phyloP scores from a whole-genome alignment of 92 coral and sea anemone genomes.

The Zoanthus gigantus region DNA sequence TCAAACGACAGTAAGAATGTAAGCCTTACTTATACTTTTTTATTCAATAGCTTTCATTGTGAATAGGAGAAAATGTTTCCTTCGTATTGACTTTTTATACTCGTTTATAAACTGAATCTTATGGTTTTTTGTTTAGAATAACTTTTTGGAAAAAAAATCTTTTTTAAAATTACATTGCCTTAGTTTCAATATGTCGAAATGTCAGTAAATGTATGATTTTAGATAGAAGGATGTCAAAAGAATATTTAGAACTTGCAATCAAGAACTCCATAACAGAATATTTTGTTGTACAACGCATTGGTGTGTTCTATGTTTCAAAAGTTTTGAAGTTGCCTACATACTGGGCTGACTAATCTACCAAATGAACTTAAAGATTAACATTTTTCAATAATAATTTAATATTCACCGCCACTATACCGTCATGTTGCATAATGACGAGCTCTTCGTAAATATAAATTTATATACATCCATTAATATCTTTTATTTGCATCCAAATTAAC shows the following conservation, averaged over 20 bases:
- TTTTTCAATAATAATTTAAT: not conserved
- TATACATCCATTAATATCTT: not conserved
- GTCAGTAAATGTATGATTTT: not conserved
- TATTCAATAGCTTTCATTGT: not conserved
- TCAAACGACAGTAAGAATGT: conserved; percentile 2
- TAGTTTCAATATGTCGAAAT: not conserved
- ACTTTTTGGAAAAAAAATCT: not conserved
- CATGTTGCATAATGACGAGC: not conserved
- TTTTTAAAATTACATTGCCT: not conserved
- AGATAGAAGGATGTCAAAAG: not conserved
- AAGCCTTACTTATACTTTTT: conserved; percentile 5
- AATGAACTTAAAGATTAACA: not conserved
- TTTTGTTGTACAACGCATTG: not conserved
- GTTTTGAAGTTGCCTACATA: not conserved
- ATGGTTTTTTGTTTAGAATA: not conserved
- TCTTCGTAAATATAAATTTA: no score
- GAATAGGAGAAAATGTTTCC: not conserved
- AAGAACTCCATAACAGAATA: not conserved
- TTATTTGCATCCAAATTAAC: not conserved
- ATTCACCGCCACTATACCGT: not conserved
- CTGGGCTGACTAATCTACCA: not conserved
- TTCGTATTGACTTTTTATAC: not conserved
- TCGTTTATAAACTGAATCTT: not conserved
- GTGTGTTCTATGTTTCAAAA: no score
- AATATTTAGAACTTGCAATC: not conserved